Base-by-base conservation (phyloP, 2,797 vertebrate genomes). In the Danio choprae region DNA sequence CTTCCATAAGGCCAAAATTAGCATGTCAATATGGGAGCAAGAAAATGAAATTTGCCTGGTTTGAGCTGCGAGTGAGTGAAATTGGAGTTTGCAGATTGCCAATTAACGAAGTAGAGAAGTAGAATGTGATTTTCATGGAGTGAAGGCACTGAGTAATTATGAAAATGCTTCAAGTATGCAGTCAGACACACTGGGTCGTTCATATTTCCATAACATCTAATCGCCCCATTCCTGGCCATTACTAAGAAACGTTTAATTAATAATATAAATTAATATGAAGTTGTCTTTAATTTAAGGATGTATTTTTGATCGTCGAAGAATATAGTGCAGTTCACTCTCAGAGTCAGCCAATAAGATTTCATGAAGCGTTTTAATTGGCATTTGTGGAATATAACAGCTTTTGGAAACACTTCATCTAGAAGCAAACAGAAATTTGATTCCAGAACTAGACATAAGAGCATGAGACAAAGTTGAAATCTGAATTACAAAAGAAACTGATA, bases 11-110 rank as follows among this genome's bases (percentile, higher is more conserved):
- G 69, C 78, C 69, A 65, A 81, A 81, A 86, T 87, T 84, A 82
- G 84, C 88, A 89, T 88, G 69, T 87, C 82, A 87, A 87, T 88
- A 82, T 82, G 50, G 68, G 38, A 56, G 60, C 63, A 80, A 72
- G 81, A 76, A 86, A 82, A 87, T 85, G 68, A 77, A 87, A 85
- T 77, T 77, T 77, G 84, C 84, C 84, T 68, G 78, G 68, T 76
- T 83, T 68, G 72, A 67, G 60, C 64, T 69, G 73, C 83, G 78
- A 68, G 74, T 70, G 38, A 65, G 55, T 53, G 79, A 79, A 84
- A 82, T 74, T 75, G 38, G 76, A 65, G 56, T 64, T 73, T 58
- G 74, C n/a, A 60, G 69, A 83, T 82, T 79, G 82, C 80, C 56
- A 77, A 64, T 83, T 82, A 83, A 76, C 74, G 74, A 59, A 79